Percentiles rank a stretch among this genome's conserved stretches.
phyloP scores from a whole-genome alignment of 2,888 invertebrate species.

The Caenorhabditis zanzibari region DNA sequence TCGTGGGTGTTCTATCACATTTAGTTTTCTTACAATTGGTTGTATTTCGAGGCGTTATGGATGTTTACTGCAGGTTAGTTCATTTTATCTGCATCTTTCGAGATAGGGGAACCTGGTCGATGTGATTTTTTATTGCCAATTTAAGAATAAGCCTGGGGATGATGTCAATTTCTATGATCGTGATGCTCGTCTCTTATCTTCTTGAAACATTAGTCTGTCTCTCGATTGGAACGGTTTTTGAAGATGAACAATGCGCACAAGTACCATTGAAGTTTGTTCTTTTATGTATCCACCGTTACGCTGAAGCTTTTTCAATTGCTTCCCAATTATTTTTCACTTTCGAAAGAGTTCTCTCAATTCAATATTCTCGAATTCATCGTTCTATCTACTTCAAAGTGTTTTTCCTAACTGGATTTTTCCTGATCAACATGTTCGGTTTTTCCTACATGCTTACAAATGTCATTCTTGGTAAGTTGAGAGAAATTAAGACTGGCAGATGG shows the following conservation, averaged over 20 bases:
- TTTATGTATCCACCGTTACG: slow-evolving; percentile 24
- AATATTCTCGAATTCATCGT: slow-evolving; percentile 18
- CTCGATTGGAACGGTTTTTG: slow-evolving; percentile 42
- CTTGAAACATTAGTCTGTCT: slow-evolving; percentile 19
- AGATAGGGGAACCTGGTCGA: too few species aligned
- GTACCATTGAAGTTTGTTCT: slow-evolving; percentile 9
- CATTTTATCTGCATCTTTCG: neutral
- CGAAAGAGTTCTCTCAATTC: slow-evolving; percentile 41
- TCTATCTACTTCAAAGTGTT: slow-evolving; percentile 12
- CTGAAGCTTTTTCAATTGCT: slow-evolving; percentile 29
- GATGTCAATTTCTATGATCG: slow-evolving; percentile 43
- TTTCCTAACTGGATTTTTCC: slow-evolving; percentile 5
- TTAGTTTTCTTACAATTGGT: slow-evolving; percentile 23
- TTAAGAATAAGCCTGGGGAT: slow-evolving; percentile 44
- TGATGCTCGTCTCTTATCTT: slow-evolving; percentile 26
- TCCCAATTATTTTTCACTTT: slow-evolving; percentile 47
- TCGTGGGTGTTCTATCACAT: slow-evolving; percentile 40
- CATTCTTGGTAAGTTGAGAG: slow-evolving; percentile 2
- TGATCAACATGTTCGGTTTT: slow-evolving; percentile 8
- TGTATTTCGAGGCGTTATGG: slow-evolving; percentile 45
- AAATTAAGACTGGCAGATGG: neutral
- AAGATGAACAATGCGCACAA: slow-evolving; percentile 40
- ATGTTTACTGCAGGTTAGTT: slow-evolving; percentile 36
- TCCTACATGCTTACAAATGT: slow-evolving; percentile 24
- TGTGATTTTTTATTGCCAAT: too few species aligned